These are phyloP conservation scores for Drosophila neotestacea DNA, from an alignment of 2,888 invertebrate species.

Conservation along the genomic window DNA sequence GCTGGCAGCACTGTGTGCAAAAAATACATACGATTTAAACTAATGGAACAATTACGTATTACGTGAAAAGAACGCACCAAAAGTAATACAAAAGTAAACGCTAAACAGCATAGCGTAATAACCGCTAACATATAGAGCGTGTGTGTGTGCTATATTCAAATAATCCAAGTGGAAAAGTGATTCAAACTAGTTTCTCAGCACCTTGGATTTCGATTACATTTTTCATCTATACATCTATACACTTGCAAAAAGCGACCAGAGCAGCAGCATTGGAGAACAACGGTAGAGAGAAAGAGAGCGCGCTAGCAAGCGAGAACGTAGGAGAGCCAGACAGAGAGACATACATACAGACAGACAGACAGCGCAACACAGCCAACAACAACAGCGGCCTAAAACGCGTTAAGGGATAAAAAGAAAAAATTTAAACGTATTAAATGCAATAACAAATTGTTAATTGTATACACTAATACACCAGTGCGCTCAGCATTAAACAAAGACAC, in stretches of 20 bases:
- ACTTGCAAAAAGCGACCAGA: conserved; percentile 67
- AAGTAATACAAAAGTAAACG: conserved; percentile 57
- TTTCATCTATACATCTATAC: conserved; percentile 76
- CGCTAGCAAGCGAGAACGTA: conserved; percentile 64
- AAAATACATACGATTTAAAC: conserved; percentile 79
- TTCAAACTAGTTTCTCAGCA: conserved; percentile 72
- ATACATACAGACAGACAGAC: conserved; percentile 58
- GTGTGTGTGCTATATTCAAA: conserved; percentile 64
- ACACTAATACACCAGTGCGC: conserved; percentile 16
- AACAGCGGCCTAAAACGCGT: conserved; percentile 64
- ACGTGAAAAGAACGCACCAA: conserved; percentile 77
- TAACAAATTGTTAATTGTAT: conserved; percentile 31
- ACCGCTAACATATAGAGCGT: conserved; percentile 42
- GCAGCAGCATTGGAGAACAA: conserved; percentile 58
- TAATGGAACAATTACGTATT: conserved; percentile 79
- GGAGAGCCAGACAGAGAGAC: conserved; percentile 55
- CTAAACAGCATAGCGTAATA: conserved; percentile 41
- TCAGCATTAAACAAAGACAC: conserved; percentile 34
- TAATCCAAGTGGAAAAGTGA: conserved; percentile 53
- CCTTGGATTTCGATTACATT: conserved; percentile 73
- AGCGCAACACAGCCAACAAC: conserved; percentile 72
- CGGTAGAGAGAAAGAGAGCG: conserved; percentile 56
- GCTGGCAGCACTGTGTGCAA: conserved; percentile 77
- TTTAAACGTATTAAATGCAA: conserved; percentile 29
- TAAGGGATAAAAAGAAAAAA: conserved; percentile 31